These are phyloP conservation scores for Papilio polyxenes DNA, from an alignment of 1,140 invertebrate genomes.

Conservation along the genomic window DNA sequence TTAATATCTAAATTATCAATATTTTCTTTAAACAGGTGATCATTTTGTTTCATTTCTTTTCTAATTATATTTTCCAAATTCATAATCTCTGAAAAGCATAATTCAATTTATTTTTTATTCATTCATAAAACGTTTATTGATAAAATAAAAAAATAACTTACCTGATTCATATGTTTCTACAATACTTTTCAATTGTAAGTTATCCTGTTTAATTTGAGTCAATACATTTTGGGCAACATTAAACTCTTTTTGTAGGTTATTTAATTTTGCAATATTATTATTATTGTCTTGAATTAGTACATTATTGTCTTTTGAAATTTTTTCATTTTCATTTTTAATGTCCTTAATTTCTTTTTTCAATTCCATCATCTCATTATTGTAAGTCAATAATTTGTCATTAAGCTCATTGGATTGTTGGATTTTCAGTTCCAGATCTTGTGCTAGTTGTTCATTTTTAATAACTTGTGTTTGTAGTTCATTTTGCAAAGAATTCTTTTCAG, in stretches of 20 bases:
- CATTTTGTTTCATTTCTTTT: conserved; percentile 42
- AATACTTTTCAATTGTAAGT: conserved; percentile 43
- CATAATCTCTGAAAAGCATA: conserved; percentile 51
- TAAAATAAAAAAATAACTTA: conserved; percentile 42
- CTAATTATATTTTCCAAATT: conserved; percentile 50
- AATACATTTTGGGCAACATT: conserved; percentile 38
- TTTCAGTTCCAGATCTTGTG: conserved; percentile 45
- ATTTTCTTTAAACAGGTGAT: conserved; percentile 44
- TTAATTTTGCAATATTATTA: conserved; percentile 34
- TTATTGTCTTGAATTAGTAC: conserved; percentile 28
- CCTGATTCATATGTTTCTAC: conserved; percentile 55
- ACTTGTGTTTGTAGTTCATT: conserved; percentile 45
- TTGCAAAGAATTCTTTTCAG: conserved; percentile 47
- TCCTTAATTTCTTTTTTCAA: conserved; percentile 40
- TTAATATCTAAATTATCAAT: conserved; percentile 49
- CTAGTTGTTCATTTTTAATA: conserved; percentile 42
- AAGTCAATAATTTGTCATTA: conserved; percentile 45
- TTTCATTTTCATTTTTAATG: conserved; percentile 35
- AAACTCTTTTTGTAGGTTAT: conserved; percentile 24
- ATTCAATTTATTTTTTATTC: not conserved
- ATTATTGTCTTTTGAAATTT: conserved; percentile 37
- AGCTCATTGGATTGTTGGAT: conserved; percentile 41
- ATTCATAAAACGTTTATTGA: not conserved
- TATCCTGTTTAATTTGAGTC: conserved; percentile 48
- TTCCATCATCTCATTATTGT: conserved; percentile 44